Evolutionary conservation across 2,888 invertebrate species (phyloP).

Genomic region (Lamellibrachia columna): DNA sequence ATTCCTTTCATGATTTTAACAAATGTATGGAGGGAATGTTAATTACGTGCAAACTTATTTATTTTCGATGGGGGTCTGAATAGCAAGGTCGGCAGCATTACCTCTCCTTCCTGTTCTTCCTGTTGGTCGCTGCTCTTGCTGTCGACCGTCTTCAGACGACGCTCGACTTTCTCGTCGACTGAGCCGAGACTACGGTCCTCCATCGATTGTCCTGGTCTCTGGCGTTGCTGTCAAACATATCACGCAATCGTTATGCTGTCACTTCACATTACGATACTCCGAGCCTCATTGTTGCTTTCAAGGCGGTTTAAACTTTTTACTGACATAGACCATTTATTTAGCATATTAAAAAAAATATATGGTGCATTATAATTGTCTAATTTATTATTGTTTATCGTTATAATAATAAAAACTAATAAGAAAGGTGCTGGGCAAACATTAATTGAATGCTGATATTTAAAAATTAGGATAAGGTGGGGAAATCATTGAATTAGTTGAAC

Average conservation of each 20-base stretch:
- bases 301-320: not conserved
- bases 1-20: no score
- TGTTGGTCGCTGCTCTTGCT: slow-evolving; percentile 24
- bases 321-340: no score
- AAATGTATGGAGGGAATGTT: no score
- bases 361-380: no score
- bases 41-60: not conserved
- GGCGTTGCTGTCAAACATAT: not conserved
- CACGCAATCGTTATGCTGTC: not conserved
- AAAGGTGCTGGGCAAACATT: no score
- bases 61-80: not conserved
- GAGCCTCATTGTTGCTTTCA: not conserved
- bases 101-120: slow-evolving; percentile 29
- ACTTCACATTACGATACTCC: not conserved
- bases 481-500: no score
- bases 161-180: slow-evolving; percentile 58
- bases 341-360: not conserved
- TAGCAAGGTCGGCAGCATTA: slow-evolving; percentile 6
- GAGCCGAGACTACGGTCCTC: slow-evolving; percentile 55
- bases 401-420: no score
- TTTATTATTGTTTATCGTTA: no score
- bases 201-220: slow-evolving; percentile 50
- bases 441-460: no score
- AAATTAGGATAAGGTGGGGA: no score
- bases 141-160: slow-evolving; percentile 55